These are phyloP conservation scores for Drosophila sp. DNA, from an alignment of 1,140 invertebrate species.

Conservation along the genomic window DNA sequence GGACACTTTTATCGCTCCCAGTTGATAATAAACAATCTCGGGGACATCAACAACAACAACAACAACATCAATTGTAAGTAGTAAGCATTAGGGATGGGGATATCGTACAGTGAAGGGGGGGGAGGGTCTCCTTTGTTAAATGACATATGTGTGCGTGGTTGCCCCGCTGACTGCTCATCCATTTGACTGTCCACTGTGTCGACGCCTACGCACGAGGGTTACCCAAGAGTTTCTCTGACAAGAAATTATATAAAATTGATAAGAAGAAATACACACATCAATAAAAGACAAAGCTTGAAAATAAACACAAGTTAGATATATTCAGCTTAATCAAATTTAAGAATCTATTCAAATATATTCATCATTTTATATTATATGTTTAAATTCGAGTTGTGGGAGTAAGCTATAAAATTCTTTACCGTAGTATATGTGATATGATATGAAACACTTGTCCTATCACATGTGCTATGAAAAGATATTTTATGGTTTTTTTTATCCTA, in stretches of 20 bases:
- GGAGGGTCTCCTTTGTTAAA: constrained; percentile 57
- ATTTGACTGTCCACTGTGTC: constrained; percentile 60
- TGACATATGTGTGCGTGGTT: constrained; percentile 75
- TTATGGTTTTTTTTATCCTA: too few species aligned
- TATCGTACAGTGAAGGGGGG: background rate
- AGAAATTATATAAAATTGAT: background rate
- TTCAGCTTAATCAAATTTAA: too few species aligned
- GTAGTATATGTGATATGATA: too few species aligned
- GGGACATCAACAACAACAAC: constrained; percentile 40
- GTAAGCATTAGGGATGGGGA: constrained; percentile 1
- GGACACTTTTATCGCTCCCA: constrained; percentile 79
- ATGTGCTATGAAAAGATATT: too few species aligned
- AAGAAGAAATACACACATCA: background rate
- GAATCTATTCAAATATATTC: too few species aligned
- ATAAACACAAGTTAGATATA: too few species aligned
- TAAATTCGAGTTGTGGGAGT: too few species aligned
- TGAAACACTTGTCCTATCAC: too few species aligned
- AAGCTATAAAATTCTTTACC: too few species aligned
- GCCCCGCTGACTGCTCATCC: constrained; percentile 75
- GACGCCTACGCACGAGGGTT: constrained; percentile 37
- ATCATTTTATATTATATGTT: too few species aligned
- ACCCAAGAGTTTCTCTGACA: background rate
- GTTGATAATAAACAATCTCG: constrained; percentile 79
- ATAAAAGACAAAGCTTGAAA: background rate
- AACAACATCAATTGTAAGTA: constrained; percentile 22